Conservation (phyloP, 2,888 invertebrate genomes). For the Eupithecia inturbata region DNA sequence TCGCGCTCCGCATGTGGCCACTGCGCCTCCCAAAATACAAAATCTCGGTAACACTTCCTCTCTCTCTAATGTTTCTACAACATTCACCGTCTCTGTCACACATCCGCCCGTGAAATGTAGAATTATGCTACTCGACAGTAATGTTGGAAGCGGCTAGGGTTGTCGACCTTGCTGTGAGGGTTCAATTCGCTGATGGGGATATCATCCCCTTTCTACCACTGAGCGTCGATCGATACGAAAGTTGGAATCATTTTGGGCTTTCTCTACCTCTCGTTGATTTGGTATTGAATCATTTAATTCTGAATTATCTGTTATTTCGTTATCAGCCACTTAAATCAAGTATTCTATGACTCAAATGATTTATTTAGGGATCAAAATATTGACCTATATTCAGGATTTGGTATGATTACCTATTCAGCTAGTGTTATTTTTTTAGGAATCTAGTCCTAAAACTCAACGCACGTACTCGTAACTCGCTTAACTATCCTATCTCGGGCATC, state of each 20-base stretch:
- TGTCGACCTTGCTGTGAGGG: conserved; percentile 49
- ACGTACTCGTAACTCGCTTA: background rate
- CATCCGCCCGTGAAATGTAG: conserved; percentile 63
- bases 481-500: conserved; percentile 52
- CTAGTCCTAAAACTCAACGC: background rate
- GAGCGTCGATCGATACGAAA: conserved; percentile 35
- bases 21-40: conserved; percentile 76
- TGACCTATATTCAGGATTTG: background rate
- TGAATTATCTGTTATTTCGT: background rate
- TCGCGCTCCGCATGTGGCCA: conserved; percentile 73
- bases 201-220: conserved; percentile 41
- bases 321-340: background rate
- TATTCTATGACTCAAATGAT: background rate
- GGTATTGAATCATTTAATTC: conserved; percentile 9
- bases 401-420: background rate
- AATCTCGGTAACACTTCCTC: conserved; percentile 66
- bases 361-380: background rate
- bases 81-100: conserved; percentile 55
- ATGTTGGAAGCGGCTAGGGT: conserved; percentile 60
- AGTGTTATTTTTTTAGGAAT: background rate
- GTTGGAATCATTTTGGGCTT: conserved; percentile 30
- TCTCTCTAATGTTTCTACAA: conserved; percentile 52
- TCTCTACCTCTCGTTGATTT: conserved; percentile 15
- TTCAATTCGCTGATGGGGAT: conserved; percentile 44
- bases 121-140: conserved; percentile 65